Percentiles rank a stretch among this genome's conserved stretches.
These are phyloP conservation scores for Zootermopsis nevadensis DNA, from an alignment of 2,888 invertebrate genomes.

Conservation along the genomic window DNA sequence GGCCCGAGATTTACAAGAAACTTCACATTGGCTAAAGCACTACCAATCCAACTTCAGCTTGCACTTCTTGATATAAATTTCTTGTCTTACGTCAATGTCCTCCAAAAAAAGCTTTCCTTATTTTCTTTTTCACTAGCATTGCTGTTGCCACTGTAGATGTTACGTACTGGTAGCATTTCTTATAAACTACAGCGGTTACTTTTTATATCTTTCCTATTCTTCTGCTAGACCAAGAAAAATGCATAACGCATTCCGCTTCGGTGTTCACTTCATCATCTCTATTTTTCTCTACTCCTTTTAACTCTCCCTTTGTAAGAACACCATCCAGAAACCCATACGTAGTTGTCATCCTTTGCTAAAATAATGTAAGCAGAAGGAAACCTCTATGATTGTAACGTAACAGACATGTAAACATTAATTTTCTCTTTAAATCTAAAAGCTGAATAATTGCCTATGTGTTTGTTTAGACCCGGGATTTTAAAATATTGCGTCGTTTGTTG, in stretches of 20 bases:
- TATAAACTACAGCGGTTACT: not conserved
- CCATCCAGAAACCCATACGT: conserved; percentile 19
- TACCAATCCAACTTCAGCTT: not conserved
- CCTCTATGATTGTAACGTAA: not conserved
- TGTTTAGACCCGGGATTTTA: not conserved
- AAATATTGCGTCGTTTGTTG: not conserved
- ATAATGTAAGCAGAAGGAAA: not conserved
- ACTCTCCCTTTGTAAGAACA: conserved; percentile 24
- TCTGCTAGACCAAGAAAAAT: conserved; percentile 40
- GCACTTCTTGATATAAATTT: conserved; percentile 45
- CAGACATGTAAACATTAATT: not conserved
- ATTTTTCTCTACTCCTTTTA: conserved; percentile 19
- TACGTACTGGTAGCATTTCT: conserved; percentile 23
- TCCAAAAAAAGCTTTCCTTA: not conserved
- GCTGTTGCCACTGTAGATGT: not conserved
- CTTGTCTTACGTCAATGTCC: conserved; percentile 48
- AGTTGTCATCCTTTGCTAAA: conserved; percentile 26
- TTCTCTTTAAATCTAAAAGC: not conserved
- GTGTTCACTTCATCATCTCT: conserved; percentile 34
- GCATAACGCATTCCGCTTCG: conserved; percentile 8
- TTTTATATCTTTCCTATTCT: conserved; percentile 38
- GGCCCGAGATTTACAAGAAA: not conserved
- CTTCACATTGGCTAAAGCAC: not conserved
- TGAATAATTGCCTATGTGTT: not conserved
- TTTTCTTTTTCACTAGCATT: conserved; percentile 12